Evolutionary conservation across 2,888 invertebrate species (phyloP).

Genomic region (Caenorhabditis sp.): DNA sequence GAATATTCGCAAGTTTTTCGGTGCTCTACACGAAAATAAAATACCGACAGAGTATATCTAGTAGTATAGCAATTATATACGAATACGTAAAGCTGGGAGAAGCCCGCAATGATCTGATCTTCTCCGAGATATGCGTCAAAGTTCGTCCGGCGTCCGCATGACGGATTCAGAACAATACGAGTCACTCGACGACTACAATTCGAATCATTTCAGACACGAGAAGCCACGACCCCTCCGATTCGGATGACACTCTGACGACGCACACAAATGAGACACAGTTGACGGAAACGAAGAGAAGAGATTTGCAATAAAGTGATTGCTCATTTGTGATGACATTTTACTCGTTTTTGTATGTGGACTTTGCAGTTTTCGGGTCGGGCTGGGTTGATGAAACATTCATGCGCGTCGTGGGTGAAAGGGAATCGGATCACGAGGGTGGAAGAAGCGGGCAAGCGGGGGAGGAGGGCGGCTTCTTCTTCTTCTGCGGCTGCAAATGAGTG

Average conservation of each 20-base stretch:
- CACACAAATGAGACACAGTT: neutral
- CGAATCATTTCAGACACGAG: slow-evolving; percentile 40
- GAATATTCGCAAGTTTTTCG: slow-evolving; percentile 7
- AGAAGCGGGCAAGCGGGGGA: neutral
- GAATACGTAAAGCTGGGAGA: slow-evolving; percentile 28
- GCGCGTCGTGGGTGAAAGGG: neutral
- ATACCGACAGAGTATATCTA: too few species aligned
- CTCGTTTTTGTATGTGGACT: neutral
- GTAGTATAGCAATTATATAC: slow-evolving; percentile 47
- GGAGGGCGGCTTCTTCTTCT: slow-evolving; percentile 15
- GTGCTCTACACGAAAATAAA: slow-evolving; percentile 20
- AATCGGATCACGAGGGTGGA: slow-evolving; percentile 34
- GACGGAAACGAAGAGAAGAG: slow-evolving; percentile 4
- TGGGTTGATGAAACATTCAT: slow-evolving; percentile 28
- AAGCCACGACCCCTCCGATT: slow-evolving; percentile 54
- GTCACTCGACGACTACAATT: neutral
- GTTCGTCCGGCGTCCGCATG: too few species aligned
- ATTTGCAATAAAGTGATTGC: slow-evolving; percentile 49
- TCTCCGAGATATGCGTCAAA: too few species aligned
- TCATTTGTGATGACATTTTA: slow-evolving; percentile 3
- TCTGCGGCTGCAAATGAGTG: too few species aligned
- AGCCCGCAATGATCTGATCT: too few species aligned
- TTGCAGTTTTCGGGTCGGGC: neutral
- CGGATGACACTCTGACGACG: slow-evolving; percentile 21
- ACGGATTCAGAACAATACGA: slow-evolving; percentile 1